Evolutionary conservation across 1,140 invertebrate genomes (phyloP).

Genomic region (Meloidogyne exigua): DNA sequence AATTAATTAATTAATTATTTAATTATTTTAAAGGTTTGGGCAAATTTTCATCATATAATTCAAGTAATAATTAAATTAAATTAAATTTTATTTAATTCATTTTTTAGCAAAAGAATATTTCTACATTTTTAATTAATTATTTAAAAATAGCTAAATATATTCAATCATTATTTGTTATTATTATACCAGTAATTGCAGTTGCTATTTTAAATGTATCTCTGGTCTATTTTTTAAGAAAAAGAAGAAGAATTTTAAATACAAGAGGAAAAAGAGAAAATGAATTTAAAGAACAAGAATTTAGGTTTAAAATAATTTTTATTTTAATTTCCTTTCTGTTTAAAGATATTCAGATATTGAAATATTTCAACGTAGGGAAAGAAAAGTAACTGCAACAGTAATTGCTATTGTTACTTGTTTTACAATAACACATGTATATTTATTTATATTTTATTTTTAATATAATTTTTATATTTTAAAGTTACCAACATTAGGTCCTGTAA

Average conservation of each 20-base stretch:
- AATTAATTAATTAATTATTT: background rate
- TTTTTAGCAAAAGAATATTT: slow-evolving; percentile 27
- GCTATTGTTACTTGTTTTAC: slow-evolving; percentile 53
- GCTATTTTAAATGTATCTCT: slow-evolving; percentile 54
- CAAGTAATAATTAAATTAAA: slow-evolving; percentile 19
- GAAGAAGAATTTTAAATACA: slow-evolving; percentile 34
- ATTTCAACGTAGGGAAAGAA: slow-evolving; percentile 52
- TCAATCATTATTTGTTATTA: slow-evolving; percentile 29
- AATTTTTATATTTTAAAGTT: slow-evolving; percentile 24
- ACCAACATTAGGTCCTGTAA: slow-evolving; percentile 46
- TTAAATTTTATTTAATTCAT: background rate
- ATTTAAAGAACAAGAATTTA: slow-evolving; percentile 37
- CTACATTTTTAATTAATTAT: slow-evolving; percentile 24
- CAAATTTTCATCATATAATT: slow-evolving; percentile 37
- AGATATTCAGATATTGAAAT: slow-evolving; percentile 47
- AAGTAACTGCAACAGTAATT: slow-evolving; percentile 52
- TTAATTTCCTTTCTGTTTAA: background rate
- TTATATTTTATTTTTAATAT: background rate
- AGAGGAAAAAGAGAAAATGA: slow-evolving; percentile 1
- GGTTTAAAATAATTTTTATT: slow-evolving; percentile 21
- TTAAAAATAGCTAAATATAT: slow-evolving; percentile 26
- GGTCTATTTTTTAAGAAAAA: slow-evolving; percentile 50
- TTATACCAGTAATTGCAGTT: slow-evolving; percentile 50
- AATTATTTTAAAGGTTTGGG: slow-evolving; percentile 21
- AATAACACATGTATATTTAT: slow-evolving; percentile 46